These are phyloP conservation scores for Nixonia krombeini DNA, from an alignment of 1,140 invertebrate genomes.

Conservation along the genomic window DNA sequence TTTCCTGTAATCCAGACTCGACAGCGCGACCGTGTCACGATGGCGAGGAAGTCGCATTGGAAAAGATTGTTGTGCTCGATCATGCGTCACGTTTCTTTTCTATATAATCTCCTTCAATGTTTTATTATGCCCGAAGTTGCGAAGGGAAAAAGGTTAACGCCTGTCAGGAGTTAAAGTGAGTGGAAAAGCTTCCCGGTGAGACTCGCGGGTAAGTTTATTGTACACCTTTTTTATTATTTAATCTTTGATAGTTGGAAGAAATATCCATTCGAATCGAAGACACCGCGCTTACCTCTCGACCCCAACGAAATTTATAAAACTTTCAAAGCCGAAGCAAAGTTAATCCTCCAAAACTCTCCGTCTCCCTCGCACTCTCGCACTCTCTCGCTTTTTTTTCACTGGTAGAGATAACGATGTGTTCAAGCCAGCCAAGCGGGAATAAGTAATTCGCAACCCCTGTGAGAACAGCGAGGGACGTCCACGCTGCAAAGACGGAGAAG, in stretches of 20 bases:
- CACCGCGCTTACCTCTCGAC: too few relatives aligned
- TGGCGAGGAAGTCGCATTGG: too few relatives aligned
- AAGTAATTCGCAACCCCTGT: constrained; percentile 25
- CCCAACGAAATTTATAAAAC: constrained; percentile 7
- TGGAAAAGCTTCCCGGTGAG: not conserved
- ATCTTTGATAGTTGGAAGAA: not conserved
- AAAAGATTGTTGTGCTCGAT: not conserved
- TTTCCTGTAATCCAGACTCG: too few relatives aligned
- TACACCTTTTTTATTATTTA: not conserved
- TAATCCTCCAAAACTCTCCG: constrained; percentile 11
- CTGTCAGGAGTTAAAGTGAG: not conserved
- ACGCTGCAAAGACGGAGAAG: constrained; percentile 2
- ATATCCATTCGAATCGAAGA: not conserved
- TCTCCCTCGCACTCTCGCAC: too few relatives aligned
- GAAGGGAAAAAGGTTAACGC: not conserved
- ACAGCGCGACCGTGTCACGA: too few relatives aligned
- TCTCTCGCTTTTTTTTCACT: too few relatives aligned
- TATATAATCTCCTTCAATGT: not conserved
- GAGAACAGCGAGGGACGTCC: not conserved
- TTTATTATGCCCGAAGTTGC: not conserved
- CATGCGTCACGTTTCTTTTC: not conserved
- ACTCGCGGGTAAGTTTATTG: not conserved
- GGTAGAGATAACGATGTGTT: constrained; percentile 26
- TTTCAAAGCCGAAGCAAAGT: constrained; percentile 21
- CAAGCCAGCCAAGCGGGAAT: constrained; percentile 23